phyloP scores from a whole-genome alignment of 2,113 vertebrate species.

The Psettodes erumei region DNA sequence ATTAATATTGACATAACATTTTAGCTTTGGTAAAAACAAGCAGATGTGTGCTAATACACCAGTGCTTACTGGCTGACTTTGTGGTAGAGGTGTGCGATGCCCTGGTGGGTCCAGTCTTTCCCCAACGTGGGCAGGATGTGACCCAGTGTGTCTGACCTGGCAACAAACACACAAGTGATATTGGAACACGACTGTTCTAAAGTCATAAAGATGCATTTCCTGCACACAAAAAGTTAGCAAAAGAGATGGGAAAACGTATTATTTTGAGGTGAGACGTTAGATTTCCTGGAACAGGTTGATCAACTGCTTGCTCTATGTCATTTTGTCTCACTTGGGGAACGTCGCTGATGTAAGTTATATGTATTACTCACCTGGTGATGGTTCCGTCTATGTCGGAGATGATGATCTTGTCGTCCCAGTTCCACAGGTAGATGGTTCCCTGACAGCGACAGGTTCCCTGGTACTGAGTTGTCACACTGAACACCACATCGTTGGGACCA shows the following conservation, averaged over 20 bases:
- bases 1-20: not conserved
- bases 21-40: not conserved
- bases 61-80: constrained; percentile 97
- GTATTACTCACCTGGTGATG: constrained; percentile 89
- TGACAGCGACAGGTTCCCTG: constrained; percentile 97
- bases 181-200: fast-evolving
- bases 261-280: not conserved
- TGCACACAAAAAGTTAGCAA: not conserved
- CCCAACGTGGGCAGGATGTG: constrained; percentile 96
- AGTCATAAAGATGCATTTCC: not conserved
- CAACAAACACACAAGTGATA: constrained; percentile 18
- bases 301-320: not conserved
- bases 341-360: not conserved
- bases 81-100: constrained; percentile 95
- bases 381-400: constrained; percentile 99
- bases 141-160: constrained; percentile 94
- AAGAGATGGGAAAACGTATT: too few relatives aligned
- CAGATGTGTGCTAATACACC: not conserved
- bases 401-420: constrained; percentile 96
- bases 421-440: constrained; percentile 97
- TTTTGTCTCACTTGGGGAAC: not conserved
- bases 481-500: constrained; percentile 92
- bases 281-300: not conserved
- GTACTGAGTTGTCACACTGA: constrained; percentile 98
- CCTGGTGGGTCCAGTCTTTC: constrained; percentile 99